Evolutionary conservation across 2,113 vertebrate species (phyloP).

Genomic region (Rousettus leschenaultii): DNA sequence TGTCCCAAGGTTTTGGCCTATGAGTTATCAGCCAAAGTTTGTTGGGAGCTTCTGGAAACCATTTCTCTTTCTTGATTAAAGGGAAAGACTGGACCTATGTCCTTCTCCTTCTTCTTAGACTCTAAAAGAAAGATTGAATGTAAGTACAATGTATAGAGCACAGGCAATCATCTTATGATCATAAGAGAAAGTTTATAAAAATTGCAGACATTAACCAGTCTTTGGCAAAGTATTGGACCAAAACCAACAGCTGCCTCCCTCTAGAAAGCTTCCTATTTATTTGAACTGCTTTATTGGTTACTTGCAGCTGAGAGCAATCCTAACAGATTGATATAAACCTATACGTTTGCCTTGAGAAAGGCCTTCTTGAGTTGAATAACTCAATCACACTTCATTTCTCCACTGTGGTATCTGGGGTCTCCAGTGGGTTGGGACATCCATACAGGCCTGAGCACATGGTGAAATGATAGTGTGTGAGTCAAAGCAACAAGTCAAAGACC

Average conservation of each 20-base stretch:
- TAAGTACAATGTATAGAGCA: background rate
- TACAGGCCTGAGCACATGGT: background rate
- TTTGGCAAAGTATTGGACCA: background rate
- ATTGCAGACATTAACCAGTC: background rate
- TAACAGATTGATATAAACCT: background rate
- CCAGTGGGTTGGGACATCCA: background rate
- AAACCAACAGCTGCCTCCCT: background rate
- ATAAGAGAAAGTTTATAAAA: background rate
- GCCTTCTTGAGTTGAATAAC: background rate
- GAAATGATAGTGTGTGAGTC: background rate
- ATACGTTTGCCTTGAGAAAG: background rate
- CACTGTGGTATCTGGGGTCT: background rate
- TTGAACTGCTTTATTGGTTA: background rate
- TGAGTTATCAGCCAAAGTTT: background rate
- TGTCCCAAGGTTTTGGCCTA: background rate
- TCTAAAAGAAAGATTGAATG: background rate
- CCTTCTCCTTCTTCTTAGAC: background rate
- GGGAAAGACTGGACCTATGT: background rate
- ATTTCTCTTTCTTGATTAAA: background rate
- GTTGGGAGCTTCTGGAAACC: background rate
- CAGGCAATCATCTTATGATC: background rate
- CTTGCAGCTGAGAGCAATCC: background rate
- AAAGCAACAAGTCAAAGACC: background rate
- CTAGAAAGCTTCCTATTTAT: background rate
- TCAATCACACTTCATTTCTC: background rate